These are phyloP conservation scores for Scyliorhinus canicula DNA, from an alignment of 2,797 vertebrate genomes.

Conservation along the genomic window DNA sequence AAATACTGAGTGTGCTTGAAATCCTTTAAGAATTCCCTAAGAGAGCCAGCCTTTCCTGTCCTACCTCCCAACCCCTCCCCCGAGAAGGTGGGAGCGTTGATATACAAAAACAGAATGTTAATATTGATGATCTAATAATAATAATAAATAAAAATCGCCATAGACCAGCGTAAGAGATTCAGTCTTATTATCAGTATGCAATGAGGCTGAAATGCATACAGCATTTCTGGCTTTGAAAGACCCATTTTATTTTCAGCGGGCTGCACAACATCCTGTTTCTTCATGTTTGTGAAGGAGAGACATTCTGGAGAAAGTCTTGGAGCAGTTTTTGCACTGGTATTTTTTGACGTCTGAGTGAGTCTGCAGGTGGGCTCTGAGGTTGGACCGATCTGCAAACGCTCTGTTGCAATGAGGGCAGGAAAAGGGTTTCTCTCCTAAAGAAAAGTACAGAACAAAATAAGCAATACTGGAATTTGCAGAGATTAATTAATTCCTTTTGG, in stretches of 20 bases:
- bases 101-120: neutral
- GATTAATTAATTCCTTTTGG: neutral
- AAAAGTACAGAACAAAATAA: neutral
- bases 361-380: conserved; percentile 93
- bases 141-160: conserved; percentile 18
- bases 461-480: neutral
- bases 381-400: conserved; percentile 93
- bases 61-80: neutral
- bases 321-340: conserved; percentile 85
- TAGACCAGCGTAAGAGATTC: neutral
- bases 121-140: conserved; percentile 12
- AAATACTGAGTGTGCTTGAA: conserved; percentile 17
- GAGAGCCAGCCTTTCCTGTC: neutral
- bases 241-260: conserved; percentile 49
- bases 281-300: conserved; percentile 92
- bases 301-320: conserved; percentile 96
- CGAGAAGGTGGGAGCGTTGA: neutral
- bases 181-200: conserved; percentile 1
- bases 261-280: conserved; percentile 72
- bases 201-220: neutral
- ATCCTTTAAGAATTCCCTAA: neutral
- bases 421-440: conserved; percentile 67
- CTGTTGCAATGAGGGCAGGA: conserved; percentile 83
- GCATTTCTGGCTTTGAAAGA: neutral
- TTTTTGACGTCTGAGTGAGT: conserved; percentile 97